Evolutionary conservation across 1,140 invertebrate species (phyloP), one percentile per base, ranked within the genome.

Genomic region (Pseudomyrmex concolor): DNA sequence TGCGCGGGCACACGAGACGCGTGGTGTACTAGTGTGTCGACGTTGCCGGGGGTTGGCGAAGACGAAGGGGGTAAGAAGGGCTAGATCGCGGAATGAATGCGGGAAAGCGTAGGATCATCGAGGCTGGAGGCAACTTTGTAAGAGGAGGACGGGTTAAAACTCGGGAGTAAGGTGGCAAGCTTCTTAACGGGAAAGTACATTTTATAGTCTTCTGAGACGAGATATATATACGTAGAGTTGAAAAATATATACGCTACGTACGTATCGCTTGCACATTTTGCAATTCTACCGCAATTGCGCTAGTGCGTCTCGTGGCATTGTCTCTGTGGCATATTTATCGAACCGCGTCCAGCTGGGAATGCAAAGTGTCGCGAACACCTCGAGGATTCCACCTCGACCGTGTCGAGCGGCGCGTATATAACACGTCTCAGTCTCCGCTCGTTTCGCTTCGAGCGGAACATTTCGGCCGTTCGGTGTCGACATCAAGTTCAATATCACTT

Each of bases 401-500:
- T 50, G 76, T 66, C 9, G 8, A 54, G 34, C 50, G 60, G 43
- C 66, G 43, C 66, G 55, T 62, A 83, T 88, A 89, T 34, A 34
- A 34, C 34, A 88, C 73, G 68, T 34, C 88, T 88, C 87, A 90
- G 86, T 85, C 90, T 88, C 5, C 88, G 84, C 76, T 88, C 57
- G 77, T 78, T 86, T 34, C 34, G 34, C 34, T 34, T 34, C 34
- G 34, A 34, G 34, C 34, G 34, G 34, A 34, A 34, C 34, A 34
- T 34, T 34, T 86, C 64, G 88, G 68, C 87, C 77, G 67, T 90
- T 90, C 86, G 89, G 85, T 89, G 84, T 89, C 90, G 90, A 90
- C 91, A 91, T 93, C 92, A 93, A 92, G 92, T 94, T 93, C 92
- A 93, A 94, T 94, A 94, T 94, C 92, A 93, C 92, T 94, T 93